Evolutionary conservation across 1,140 invertebrate species (phyloP), one percentile per base, ranked within the genome.

Genomic region (Heterodera schachtii): DNA sequence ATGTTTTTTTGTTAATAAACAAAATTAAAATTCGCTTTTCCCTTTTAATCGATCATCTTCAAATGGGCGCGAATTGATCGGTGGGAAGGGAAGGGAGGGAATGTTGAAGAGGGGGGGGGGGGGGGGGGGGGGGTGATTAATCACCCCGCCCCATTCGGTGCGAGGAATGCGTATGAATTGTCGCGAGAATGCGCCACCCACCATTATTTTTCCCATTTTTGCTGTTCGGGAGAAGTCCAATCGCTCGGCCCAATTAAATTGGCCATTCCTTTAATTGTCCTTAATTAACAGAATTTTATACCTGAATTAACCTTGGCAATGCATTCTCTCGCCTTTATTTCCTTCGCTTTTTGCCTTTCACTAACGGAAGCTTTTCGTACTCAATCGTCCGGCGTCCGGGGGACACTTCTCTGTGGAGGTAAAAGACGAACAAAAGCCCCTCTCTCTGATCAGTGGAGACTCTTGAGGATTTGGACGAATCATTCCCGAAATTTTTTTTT

Each of bases 341-440:
- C 64, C 7, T 6, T 66, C 47, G 31, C 2, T 57, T 31, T 6
- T 64, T 4, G 13, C 69, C 69, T 4, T 78, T 69, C 11, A 52
- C 21, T 73, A 57, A 19, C 69, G 75, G 41, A 11, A 47, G 81
- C 79, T 60, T 81, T 82, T 70, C 78, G 81, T 13, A 67, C 57
- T 43, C 82, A 83, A 83, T 74, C 69, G 13, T 71, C 80, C 43
- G 82, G 79, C 13, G 82, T 83, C 8, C 73, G 80, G 11, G 82
- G 82, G 49, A 69, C 47, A 11, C 47, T 78, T 46, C 66, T 78
- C 31, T 78, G 76, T 70, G 76, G 60, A 69, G 76, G 76, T 44
- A 1, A 67, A 41, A 5, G 47, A 47, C 31, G 31, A 31, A 31
- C 31, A 31, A 31, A 31, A 31, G 31, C 0, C 31, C 31, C 31